phyloP scores from a whole-genome alignment of 2,113 vertebrate genomes.

The Takifugu flavidus region DNA sequence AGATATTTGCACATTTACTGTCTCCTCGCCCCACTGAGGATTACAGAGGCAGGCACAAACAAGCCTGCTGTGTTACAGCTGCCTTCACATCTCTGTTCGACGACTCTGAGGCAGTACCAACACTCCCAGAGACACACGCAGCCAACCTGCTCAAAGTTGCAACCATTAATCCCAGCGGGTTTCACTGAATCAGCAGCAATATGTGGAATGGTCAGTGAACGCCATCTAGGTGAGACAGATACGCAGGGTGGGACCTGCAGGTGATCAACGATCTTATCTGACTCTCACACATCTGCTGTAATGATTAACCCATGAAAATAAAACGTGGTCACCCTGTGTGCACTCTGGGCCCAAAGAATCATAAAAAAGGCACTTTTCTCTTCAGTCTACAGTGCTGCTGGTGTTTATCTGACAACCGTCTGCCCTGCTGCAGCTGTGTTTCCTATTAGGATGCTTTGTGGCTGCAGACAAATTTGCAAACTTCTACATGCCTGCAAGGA shows the following conservation, averaged over 20 bases:
- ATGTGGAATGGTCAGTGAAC: constrained; percentile 2
- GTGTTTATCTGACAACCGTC: constrained; percentile 18
- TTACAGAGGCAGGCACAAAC: constrained; percentile 9
- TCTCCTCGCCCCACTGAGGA: constrained; percentile 4
- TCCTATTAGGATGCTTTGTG: constrained; percentile 10
- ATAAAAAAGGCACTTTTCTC: constrained; percentile 22
- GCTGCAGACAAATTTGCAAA: not conserved
- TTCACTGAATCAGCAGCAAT: constrained; percentile 9
- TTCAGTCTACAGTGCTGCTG: constrained; percentile 22
- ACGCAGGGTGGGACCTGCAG: not conserved
- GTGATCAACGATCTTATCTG: not conserved
- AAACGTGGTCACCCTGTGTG: constrained; percentile 2
- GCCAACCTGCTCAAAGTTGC: not conserved
- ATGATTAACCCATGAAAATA: constrained; percentile 43
- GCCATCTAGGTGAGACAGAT: not conserved
- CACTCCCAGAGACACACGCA: not conserved
- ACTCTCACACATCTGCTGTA: constrained; percentile 41
- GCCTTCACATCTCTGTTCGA: constrained; percentile 29
- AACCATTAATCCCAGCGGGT: not conserved
- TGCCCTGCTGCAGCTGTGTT: constrained; percentile 46
- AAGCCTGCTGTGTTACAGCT: constrained; percentile 40
- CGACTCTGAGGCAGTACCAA: constrained; percentile 10
- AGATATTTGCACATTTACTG: constrained; percentile 19
- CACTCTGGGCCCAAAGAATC: not conserved
- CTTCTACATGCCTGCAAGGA: constrained; percentile 1